Base-by-base conservation (phyloP, 2,113 vertebrate species). In the Oplegnathus fasciatus region DNA sequence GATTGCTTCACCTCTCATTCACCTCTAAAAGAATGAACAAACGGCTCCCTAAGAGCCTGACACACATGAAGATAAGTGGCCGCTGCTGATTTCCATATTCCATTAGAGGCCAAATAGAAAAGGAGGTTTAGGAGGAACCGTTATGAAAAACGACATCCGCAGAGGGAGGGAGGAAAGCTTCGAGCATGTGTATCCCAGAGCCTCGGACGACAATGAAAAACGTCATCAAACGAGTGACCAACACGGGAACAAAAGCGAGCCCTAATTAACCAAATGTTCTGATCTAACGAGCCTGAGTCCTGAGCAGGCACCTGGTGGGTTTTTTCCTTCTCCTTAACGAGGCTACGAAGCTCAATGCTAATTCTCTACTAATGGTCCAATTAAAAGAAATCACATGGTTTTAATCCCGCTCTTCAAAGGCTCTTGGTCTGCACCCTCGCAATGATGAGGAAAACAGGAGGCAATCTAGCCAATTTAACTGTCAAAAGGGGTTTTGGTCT, bases 321-420 rank as follows among this genome's bases (percentile, higher is more conserved):
- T 86, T 85, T 87, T 78, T 69, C 79, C 89, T 88, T 77, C 91
- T 92, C 91, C 91, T 93, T 94, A 94, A 95, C 91, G 92, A 96
- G 93, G 90, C 89, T 89, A 90, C 72, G 89, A 86, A 94, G 92
- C 94, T 94, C 92, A 92, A 96, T 95, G 93, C 92, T 95, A 95
- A 95, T 96, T 96, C 93, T 94, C 92, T 90, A 91, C 94, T 95
- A 96, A 96, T 96, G 95, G 95, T 92, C 94, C 94, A 95, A 96
- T 96, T 95, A 95, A 95, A 95, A 95, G 88, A 91, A 94, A 96
- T 95, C 94, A 96, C 95, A 96, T 95, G 94, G 94, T 95, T 94
- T 91, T 95, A 95, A 95, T 96, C 93, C 94, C 13, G 79, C 91
- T 94, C 95, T 95, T 96, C 94, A 95, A 95, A 96, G 94, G 93